These are phyloP conservation scores for Leontocebus nigricollis DNA, from an alignment of 2,797 vertebrate genomes.

Conservation along the genomic window DNA sequence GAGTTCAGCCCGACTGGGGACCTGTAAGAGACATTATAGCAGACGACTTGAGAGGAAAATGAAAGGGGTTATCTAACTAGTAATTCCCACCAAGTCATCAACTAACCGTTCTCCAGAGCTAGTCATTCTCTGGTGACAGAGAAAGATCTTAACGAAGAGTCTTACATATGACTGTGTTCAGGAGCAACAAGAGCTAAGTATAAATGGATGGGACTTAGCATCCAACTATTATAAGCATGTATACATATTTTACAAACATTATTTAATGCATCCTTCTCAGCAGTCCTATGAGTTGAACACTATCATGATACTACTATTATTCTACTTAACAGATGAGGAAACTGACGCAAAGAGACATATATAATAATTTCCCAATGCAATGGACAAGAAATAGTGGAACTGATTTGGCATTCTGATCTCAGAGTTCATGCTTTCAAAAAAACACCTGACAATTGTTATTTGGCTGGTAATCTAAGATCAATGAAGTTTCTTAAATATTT, in stretches of 20 bases:
- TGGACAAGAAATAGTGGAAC: background rate
- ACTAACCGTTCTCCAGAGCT: background rate
- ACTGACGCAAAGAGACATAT: background rate
- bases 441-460: background rate
- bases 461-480: background rate
- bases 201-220: background rate
- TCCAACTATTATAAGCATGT: background rate
- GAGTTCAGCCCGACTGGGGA: background rate
- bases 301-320: background rate
- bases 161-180: background rate
- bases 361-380: background rate
- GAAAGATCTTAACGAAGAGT: background rate
- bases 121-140: background rate
- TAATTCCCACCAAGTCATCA: background rate
- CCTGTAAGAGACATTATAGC: background rate
- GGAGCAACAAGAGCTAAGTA: background rate
- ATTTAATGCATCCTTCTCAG: background rate
- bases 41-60: background rate
- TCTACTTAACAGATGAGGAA: background rate
- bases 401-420: background rate
- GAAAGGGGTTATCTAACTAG: background rate
- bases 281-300: background rate
- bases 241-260: background rate
- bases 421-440: background rate
- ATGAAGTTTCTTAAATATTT: background rate